phyloP scores from a whole-genome alignment of 2,888 invertebrate species.

The Rhamnusium bicolor region DNA sequence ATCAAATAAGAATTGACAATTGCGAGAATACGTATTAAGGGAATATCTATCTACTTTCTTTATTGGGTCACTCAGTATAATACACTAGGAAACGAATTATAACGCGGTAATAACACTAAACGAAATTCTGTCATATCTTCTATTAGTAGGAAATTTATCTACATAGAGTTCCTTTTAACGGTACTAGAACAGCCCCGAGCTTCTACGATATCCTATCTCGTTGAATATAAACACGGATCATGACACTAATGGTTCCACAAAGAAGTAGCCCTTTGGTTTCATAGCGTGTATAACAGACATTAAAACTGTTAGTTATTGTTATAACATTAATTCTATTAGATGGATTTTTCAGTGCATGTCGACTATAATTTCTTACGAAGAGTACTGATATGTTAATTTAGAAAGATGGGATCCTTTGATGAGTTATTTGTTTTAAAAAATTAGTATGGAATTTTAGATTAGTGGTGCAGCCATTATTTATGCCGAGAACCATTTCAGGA shows the following conservation, averaged over 20 bases:
- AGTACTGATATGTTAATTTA: conserved; percentile 38
- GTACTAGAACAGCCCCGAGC: conserved; percentile 35
- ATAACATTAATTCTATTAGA: conserved; percentile 39
- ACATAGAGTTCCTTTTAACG: conserved; percentile 44
- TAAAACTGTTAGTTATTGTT: conserved; percentile 40
- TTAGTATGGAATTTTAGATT: background rate
- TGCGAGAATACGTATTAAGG: too few relatives aligned
- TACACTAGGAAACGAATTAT: conserved; percentile 19
- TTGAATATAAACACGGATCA: conserved; percentile 40
- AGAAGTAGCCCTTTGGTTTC: conserved; percentile 43
- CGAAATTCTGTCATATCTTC: conserved; percentile 41
- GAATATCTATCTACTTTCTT: too few relatives aligned
- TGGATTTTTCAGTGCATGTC: conserved; percentile 21
- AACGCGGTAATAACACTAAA: conserved; percentile 41
- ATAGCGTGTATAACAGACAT: conserved; percentile 43
- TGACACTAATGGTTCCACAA: conserved; percentile 44
- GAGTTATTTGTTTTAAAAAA: background rate
- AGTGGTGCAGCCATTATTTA: background rate
- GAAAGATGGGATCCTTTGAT: background rate
- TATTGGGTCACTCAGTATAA: too few relatives aligned
- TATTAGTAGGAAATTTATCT: conserved; percentile 41
- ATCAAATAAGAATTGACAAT: too few relatives aligned
- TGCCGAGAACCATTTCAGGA: background rate
- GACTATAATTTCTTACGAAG: background rate
- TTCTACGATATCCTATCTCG: conserved; percentile 38